Base-by-base conservation (phyloP, 1,140 invertebrate species). In the Brachionus sp. region DNA sequence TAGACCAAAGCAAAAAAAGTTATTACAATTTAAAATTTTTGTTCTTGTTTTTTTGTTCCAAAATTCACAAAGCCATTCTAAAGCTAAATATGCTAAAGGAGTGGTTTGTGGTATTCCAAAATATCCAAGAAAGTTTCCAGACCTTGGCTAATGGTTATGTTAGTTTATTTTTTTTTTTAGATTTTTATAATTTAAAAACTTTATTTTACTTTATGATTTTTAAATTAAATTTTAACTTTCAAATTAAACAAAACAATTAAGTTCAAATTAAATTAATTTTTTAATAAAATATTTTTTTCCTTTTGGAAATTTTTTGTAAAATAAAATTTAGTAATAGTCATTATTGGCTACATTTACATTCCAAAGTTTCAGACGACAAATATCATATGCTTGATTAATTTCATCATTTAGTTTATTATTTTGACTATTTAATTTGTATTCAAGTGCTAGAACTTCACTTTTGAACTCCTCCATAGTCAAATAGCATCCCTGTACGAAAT, bases 381-480 rank as follows among this genome's bases (percentile, higher is more conserved):
- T 19, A 35, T 68, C 66, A 37, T 12, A 39, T 13, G 12, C 9
- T 70, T 39, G 66, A 39, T 70, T 33, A 19, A 70, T 70, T 37
- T 0, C 35, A 10, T 42, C 16, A 70, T 5, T 5, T 37, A 2
- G 29, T 29, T 29, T 3, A 29, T 29, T 39, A n/a, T 78, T 35
- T 23, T 33, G 7, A 33, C 23, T 78, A 6, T 78, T 77, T 16
- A 77, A 0, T 44, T 29, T 25, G 25, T 16, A 62, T 12, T 66
- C 50, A 25, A 33, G 33, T 0, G 77, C 77, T 23, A 80, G 19
- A 10, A 86, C 42, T 50, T 85, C 83, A 62, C 85, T 87, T 80
- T 87, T 87, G 84, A 86, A 88, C 35, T 87, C 86, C 84, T 88
- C 87, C 57, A 87, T 87, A 73, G 87, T 86, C 10, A 87, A 82